Base-by-base conservation (phyloP, 2,113 vertebrate genomes). In the Pimephales promelas region DNA sequence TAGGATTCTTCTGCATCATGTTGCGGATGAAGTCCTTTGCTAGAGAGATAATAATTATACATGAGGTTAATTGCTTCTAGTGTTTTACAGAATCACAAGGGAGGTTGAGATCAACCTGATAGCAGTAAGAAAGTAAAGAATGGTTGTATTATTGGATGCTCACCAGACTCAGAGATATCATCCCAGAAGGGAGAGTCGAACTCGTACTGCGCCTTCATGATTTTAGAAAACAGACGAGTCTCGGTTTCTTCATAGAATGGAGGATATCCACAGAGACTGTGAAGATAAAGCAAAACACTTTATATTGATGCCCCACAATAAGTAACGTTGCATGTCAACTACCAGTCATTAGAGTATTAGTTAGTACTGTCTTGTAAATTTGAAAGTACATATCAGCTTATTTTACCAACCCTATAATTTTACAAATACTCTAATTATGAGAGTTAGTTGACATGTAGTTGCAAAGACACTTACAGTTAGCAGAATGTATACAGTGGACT, bases 181-280 rank as follows among this genome's bases (percentile, higher is more conserved):
- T 99, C 98, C 98, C 98, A 99, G 92, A 99, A 99, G 0, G 97
- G 98, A 20, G 97, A 96, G 88, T 99, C 97, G 14, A 99, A 99
- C 93, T 99, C 98, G 0, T 95, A 99, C 90, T 96, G 95, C 0
- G 96, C 98, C 89, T 99, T 97, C 89, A 96, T 98, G 87, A 99
- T 99, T 90, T 98, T 98, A 26, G 97, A 96, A 87, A 99, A 99
- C 18, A 99, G 95, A n/a, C 95, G 96, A 0, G 96, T 94, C 89
- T 99, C 97, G 0, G 95, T 97, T 79, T 99, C 97, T 85, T 99
- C 98, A 0, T 99, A 99, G 90, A 99, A 99, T 2, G 98, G 98
- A 0, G 98, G 97, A 4, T 99, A 99, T 31, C 98, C 98, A 36
- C 98, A 99, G 24, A 99, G 92, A 84, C 97, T 99, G 91, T 3